Percentiles rank a stretch among this genome's conserved stretches.
Evolutionary conservation across 2,113 vertebrate species (phyloP).

Genomic region (Tylochromis polylepis): DNA sequence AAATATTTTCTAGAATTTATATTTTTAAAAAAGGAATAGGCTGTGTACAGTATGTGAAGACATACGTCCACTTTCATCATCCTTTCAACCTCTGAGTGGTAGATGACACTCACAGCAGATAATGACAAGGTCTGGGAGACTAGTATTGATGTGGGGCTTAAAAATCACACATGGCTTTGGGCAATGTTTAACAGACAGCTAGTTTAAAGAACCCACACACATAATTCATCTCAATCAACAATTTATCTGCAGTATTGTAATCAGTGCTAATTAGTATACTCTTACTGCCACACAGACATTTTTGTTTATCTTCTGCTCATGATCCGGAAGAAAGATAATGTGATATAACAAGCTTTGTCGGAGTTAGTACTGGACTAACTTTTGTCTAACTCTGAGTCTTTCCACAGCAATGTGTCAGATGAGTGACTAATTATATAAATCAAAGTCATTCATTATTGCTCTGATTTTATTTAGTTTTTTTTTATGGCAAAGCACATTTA

Average conservation of each 20-base stretch:
- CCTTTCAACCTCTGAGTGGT: not conserved
- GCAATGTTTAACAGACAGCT: conserved; percentile 26
- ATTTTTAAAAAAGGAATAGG: not conserved
- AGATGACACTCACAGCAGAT: not conserved
- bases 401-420: not conserved
- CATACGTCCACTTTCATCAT: not conserved
- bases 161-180: no score
- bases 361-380: not conserved
- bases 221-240: conserved; percentile 60
- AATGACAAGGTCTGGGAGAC: not conserved
- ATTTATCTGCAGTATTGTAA: conserved; percentile 35
- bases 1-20: not conserved
- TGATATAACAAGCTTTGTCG: conserved; percentile 4
- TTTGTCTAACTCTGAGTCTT: no score
- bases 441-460: conserved; percentile 27
- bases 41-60: not conserved
- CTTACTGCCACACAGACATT: not conserved
- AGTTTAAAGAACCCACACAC: conserved; percentile 3
- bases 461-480: not conserved
- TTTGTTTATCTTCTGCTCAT: not conserved
- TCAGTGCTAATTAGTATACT: conserved; percentile 23
- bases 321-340: conserved; percentile 9
- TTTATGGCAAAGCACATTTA: not conserved
- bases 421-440: not conserved
- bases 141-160: not conserved